Evolutionary conservation across 2,888 invertebrate genomes (phyloP).

Genomic region (Lepidochitona cinerea): DNA sequence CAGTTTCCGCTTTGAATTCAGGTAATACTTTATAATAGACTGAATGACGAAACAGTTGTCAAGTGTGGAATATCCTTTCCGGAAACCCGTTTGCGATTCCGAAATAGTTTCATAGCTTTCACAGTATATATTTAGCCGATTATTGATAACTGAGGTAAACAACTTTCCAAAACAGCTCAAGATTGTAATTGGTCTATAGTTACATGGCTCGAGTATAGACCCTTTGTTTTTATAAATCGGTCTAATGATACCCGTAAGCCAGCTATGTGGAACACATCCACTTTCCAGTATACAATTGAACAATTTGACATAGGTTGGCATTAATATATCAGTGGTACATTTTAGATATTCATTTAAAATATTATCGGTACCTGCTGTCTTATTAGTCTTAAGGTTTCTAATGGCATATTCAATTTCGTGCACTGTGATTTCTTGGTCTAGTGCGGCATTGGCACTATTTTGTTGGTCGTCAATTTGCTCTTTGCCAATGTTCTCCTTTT

Average conservation of each 20-base stretch:
- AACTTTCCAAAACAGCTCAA: background rate
- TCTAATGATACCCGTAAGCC: conserved; percentile 1
- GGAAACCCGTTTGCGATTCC: conserved; percentile 8
- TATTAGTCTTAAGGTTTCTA: background rate
- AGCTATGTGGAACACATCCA: conserved; percentile 7
- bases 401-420: background rate
- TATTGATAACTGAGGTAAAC: background rate
- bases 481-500: too few relatives aligned
- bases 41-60: background rate
- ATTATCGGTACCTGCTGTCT: background rate
- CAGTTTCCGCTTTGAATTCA: background rate
- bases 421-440: background rate
- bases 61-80: background rate
- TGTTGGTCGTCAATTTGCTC: background rate
- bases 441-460: background rate
- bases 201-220: conserved; percentile 2
- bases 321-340: background rate
- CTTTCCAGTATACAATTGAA: background rate
- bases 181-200: conserved; percentile 7
- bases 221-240: conserved; percentile 15
- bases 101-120: background rate
- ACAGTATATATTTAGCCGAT: background rate
- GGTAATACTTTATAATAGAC: background rate
- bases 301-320: background rate
- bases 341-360: conserved; percentile 15